Evolutionary conservation across 2,113 vertebrate genomes (phyloP).

Genomic region (Acanthochromis polyacanthus): DNA sequence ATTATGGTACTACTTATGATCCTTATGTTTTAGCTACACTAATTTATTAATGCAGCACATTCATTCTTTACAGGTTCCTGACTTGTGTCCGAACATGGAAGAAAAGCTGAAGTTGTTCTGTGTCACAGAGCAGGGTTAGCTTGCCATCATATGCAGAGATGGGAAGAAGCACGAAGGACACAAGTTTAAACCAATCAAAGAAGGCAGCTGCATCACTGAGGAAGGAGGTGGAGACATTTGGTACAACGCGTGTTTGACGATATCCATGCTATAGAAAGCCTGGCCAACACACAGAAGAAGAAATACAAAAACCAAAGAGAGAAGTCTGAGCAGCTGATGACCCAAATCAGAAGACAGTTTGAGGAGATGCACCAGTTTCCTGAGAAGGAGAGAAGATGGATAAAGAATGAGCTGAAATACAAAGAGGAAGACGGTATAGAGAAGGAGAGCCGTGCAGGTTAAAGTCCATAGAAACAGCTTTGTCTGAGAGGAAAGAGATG

Average conservation of each 20-base stretch:
- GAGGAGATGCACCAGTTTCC: constrained; percentile 69
- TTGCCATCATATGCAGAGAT: constrained; percentile 76
- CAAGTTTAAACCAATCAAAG: constrained; percentile 69
- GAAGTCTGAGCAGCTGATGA: constrained; percentile 47
- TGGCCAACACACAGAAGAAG: constrained; percentile 46
- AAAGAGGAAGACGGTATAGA: constrained; percentile 23
- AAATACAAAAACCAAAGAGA: constrained; percentile 54
- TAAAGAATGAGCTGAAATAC: constrained; percentile 40
- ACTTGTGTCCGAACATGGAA: constrained; percentile 70
- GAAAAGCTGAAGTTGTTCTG: constrained; percentile 78
- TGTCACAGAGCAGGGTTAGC: constrained; percentile 69
- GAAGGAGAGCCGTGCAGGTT: constrained; percentile 37
- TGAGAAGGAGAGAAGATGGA: constrained; percentile 61
- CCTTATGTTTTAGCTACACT: neutral
- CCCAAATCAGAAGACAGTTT: constrained; percentile 59
- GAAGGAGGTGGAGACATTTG: constrained; percentile 32
- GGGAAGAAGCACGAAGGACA: constrained; percentile 65
- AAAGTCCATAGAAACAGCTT: constrained; percentile 20
- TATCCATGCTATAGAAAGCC: neutral
- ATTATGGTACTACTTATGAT: no score
- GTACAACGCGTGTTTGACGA: constrained; percentile 33
- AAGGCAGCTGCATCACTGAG: constrained; percentile 55
- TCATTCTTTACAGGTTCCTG: constrained; percentile 9
- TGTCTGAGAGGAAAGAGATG: constrained; percentile 50
- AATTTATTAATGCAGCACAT: neutral